Percentiles rank a stretch among this genome's conserved stretches.
These are phyloP conservation scores for Aphelocoma californica DNA, from an alignment of 2,797 vertebrate species.

Conservation along the genomic window DNA sequence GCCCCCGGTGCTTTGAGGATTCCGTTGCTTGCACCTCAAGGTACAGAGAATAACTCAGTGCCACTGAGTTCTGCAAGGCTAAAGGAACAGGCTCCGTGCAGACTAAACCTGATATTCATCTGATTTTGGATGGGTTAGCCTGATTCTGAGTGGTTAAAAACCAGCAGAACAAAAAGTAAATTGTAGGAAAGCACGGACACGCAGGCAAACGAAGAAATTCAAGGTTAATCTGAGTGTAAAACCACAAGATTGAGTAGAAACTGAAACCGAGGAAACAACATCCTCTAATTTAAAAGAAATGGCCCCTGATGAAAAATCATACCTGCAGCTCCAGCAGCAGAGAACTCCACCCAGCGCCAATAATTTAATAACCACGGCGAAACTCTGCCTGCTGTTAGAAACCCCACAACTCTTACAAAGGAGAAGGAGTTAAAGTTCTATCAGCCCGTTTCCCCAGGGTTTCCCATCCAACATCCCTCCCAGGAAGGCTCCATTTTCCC, in stretches of 20 bases:
- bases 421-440: background rate
- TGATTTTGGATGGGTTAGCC: background rate
- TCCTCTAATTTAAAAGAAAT: background rate
- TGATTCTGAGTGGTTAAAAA: background rate
- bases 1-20: background rate
- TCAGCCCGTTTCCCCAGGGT: background rate
- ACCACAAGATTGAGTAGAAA: background rate
- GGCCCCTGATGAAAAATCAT: background rate
- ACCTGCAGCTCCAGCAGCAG: background rate
- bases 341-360: background rate
- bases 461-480: background rate
- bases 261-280: background rate
- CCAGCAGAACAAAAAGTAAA: background rate
- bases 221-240: background rate
- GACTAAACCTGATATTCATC: background rate
- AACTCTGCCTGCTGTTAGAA: background rate
- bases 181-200: background rate
- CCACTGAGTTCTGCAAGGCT: background rate
- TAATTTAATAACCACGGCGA: background rate
- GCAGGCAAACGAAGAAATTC: background rate
- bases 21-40: background rate
- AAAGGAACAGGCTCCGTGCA: background rate
- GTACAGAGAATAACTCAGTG: background rate
- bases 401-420: background rate
- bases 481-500: constrained; percentile 2